Evolutionary conservation across 2,888 invertebrate genomes (phyloP).

Genomic region (Helleia helle): DNA sequence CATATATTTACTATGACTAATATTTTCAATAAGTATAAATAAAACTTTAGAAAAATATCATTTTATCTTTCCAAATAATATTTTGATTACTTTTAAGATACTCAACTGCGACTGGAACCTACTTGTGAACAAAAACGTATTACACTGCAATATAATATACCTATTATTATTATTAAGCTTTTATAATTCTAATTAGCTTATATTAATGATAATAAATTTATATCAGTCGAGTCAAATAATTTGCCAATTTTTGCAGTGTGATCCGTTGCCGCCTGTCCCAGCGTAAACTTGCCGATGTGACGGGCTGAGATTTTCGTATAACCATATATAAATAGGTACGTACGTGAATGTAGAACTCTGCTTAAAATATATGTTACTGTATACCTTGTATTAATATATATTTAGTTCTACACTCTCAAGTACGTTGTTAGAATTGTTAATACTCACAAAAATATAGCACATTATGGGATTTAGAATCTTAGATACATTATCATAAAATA

Average conservation of each 20-base stretch:
- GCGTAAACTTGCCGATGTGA: not conserved
- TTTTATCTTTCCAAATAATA: no score
- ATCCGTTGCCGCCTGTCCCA: slow-evolving; percentile 5
- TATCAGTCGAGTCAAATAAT: not conserved
- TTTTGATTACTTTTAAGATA: no score
- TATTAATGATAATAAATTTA: not conserved
- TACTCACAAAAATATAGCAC: no score
- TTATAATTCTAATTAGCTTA: no score
- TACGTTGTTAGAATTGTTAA: not conserved
- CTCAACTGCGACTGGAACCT: no score
- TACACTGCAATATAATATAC: slow-evolving; percentile 3
- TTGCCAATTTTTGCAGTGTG: slow-evolving; percentile 4
- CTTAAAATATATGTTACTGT: not conserved
- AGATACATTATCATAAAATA: no score
- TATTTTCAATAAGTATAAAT: no score
- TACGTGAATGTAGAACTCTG: slow-evolving; percentile 6
- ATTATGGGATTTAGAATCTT: no score
- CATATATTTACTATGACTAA: no score
- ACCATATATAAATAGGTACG: slow-evolving; percentile 5
- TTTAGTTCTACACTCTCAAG: slow-evolving; percentile 7
- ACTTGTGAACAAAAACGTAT: not conserved
- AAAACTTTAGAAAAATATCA: no score
- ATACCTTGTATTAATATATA: not conserved
- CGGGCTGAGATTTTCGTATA: not conserved
- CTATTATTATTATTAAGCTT: not conserved